Evolutionary conservation across 2,797 vertebrate genomes (phyloP), one percentile per base, ranked within the genome.

Genomic region (Paedocypris micromegethes): DNA sequence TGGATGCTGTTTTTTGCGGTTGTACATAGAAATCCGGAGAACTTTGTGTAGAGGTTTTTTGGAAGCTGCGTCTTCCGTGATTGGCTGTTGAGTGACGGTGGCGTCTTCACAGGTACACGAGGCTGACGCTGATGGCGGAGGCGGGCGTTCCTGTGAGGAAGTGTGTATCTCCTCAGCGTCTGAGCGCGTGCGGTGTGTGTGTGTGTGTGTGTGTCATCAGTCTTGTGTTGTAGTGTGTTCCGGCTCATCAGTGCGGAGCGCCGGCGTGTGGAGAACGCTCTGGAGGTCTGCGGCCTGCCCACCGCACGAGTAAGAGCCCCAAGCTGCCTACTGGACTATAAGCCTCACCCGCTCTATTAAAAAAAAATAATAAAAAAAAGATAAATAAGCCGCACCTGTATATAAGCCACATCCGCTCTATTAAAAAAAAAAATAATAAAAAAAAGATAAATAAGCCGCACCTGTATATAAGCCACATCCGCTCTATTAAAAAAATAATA

Each of bases 81-180:
- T 52, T 49, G 9, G 47, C 49, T 7, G 41, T 57, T 43, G 47
- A 39, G 46, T 40, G 64, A 9, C n/a, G 6, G 3, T 48, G 51
- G 8, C 23, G 23, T 78, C 80, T 42, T 65, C 76, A 78, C 84
- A 91, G 89, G 81, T 90, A 90, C 82, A 93, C 91, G 23, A 93
- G 94, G 75, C 90, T 99, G 73, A 93, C 92, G 75, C 91, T 94
- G 66, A 97, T 93, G 82, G 91, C 93, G 38, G 96, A 98, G 79
- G 94, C 93, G 2, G 86, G 91, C 75, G 96, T 99, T 86, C 93
- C 94, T 78, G 90, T 98, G 78, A 99, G 98, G 89, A 98, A 95
- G 97, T 99, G 91, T 93, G 95, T 88, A 9, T 5, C 60, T 23
- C 39, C 5, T 64, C 50, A 23, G 7, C 3, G 52, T 71, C 6